These are phyloP conservation scores for Molorchus minor DNA, from an alignment of 2,888 invertebrate genomes.

Conservation along the genomic window DNA sequence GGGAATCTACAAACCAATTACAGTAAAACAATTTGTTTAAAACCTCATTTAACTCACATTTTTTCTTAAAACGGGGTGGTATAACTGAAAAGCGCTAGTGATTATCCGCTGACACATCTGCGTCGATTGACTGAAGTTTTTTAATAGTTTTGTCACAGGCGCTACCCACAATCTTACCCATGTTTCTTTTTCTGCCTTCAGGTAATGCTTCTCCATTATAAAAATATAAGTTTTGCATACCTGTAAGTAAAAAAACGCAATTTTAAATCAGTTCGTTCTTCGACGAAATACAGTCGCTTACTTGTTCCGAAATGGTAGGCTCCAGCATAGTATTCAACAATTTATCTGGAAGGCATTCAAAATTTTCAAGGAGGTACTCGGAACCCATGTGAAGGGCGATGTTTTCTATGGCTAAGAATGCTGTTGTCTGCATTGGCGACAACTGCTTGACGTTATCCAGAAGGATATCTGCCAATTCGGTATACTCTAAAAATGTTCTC, in stretches of 20 bases:
- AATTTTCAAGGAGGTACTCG: conserved; percentile 40
- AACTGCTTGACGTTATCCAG: conserved; percentile 41
- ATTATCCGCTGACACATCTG: conserved; percentile 56
- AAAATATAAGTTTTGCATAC: conserved; percentile 67
- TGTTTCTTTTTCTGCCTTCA: conserved; percentile 53
- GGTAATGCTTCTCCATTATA: conserved; percentile 64
- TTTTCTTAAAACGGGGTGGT: conserved; percentile 54
- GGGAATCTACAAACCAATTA: conserved; percentile 43
- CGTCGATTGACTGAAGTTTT: conserved; percentile 53
- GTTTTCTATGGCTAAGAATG: conserved; percentile 44
- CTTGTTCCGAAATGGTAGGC: conserved; percentile 39
- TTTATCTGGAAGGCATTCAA: conserved; percentile 37
- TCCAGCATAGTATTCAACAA: conserved; percentile 38
- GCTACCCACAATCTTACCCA: conserved; percentile 66
- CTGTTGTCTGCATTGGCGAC: conserved; percentile 34
- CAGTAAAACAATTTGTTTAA: conserved; percentile 1
- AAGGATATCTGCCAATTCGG: conserved; percentile 38
- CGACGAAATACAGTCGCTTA: conserved; percentile 17
- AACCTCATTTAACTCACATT: conserved; percentile 45
- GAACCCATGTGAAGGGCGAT: conserved; percentile 40
- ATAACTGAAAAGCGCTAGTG: conserved; percentile 56
- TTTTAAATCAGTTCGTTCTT: not conserved
- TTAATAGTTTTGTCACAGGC: conserved; percentile 44
- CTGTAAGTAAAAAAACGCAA: conserved; percentile 51
- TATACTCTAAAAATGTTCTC: conserved; percentile 39